Conservation (phyloP, 2,888 invertebrate genomes). For the Nemotelus nigrinus region DNA sequence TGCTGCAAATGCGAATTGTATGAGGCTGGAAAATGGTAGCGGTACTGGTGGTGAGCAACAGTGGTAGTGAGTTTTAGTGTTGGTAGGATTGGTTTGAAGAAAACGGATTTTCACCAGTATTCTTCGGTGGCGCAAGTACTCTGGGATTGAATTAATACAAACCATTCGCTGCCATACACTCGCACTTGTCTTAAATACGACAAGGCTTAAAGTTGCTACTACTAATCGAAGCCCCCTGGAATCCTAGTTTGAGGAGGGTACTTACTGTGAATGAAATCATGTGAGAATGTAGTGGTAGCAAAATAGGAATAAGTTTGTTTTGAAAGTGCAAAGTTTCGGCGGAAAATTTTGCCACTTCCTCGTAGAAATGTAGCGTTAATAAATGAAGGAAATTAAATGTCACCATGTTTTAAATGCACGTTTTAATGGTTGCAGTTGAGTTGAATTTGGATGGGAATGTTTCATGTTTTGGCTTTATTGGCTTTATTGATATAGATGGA, state of each 20-base stretch:
- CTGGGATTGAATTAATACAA: neutral
- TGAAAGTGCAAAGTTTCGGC: slow-evolving; percentile 14
- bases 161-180: neutral
- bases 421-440: neutral
- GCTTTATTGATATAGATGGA: too few species aligned
- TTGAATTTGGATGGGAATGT: neutral
- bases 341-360: slow-evolving; percentile 14
- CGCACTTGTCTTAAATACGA: too few species aligned
- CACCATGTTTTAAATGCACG: slow-evolving; percentile 5
- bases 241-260: too few species aligned
- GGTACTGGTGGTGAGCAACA: neutral
- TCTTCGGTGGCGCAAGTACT: neutral
- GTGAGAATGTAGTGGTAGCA: too few species aligned
- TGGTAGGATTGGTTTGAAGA: neutral
- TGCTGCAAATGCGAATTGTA: slow-evolving; percentile 24
- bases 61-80: neutral
- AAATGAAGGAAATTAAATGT: slow-evolving; percentile 41
- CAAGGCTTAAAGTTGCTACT: too few species aligned
- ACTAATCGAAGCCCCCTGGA: too few species aligned
- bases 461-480: neutral
- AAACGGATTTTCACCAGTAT: slow-evolving; percentile 8
- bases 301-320: slow-evolving; percentile 4
- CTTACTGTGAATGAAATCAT: too few species aligned
- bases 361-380: slow-evolving; percentile 28
- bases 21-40: neutral